Base-by-base conservation (phyloP, 2,113 vertebrate genomes). In the Australoheros scitulus region DNA sequence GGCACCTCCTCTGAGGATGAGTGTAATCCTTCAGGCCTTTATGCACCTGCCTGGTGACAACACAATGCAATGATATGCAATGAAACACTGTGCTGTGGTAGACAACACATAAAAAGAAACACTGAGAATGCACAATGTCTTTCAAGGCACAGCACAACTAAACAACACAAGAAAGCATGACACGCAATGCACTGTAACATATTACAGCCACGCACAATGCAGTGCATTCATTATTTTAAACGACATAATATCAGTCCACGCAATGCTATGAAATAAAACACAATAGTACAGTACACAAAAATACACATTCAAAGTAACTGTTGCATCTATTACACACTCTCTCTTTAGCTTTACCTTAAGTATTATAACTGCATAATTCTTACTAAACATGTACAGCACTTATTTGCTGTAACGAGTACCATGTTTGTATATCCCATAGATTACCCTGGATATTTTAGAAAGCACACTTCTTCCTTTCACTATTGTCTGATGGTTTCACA, bases 11-110 rank as follows among this genome's bases (percentile, higher is more conserved):
- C 85, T 82, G 76, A 88, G 87, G 86, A 90, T 84, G 85, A 88
- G 68, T 77, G 77, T 89, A 93, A 92, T 93, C 92, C 87, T 90
- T 77, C 75, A 88, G 82, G 89, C 83, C 78, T 76, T 92, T 89
- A 77, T 78, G 70, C 90, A 94, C 91, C 91, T 93, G 85, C 89
- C 77, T 11, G 79, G 59, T 85, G 79, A 80, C 83, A 63, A 58
- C 65, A 79, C 89, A 82, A 43, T 68, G 86, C 80, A 79, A 78
- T 56, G 38, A 82, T 70, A 79, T 82, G 87, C 83, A 75, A 80
- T 52, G 57, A 64, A 74, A 72, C 59, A 18, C 52, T 1, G 8
- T 24, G 55, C 47, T 9, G 72, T 41, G 59, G 56, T 17, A 78
- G 63, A 76, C 74, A 56, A 59, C 77, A 34, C 36, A 41, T 65